Conservation (phyloP, 2,113 vertebrate species). For the Delphinus delphis region DNA sequence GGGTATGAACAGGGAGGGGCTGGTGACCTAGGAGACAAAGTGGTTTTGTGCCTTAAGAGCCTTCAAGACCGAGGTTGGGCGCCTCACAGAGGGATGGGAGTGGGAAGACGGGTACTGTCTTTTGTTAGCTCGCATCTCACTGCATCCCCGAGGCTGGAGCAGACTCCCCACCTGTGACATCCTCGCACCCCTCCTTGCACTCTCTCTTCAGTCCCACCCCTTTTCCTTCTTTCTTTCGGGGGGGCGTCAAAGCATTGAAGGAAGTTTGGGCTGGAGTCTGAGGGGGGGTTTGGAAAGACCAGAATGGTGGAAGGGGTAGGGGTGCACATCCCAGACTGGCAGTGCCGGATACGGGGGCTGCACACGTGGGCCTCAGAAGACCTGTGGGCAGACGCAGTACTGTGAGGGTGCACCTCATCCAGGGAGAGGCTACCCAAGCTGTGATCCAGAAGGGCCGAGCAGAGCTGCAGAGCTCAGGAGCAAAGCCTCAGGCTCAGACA, state of each 20-base stretch:
- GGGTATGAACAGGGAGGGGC: background rate
- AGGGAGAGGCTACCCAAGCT: background rate
- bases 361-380: fast-evolving
- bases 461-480: background rate
- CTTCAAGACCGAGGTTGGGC: too few species aligned
- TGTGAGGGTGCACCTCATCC: fast-evolving
- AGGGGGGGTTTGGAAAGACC: background rate
- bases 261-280: background rate
- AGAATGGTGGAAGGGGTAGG: background rate
- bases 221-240: background rate
- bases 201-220: background rate
- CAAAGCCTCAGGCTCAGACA: background rate
- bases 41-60: fast-evolving
- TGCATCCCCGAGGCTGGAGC: background rate
- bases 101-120: fast-evolving
- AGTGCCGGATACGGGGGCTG: fast-evolving
- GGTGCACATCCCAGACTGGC: fast-evolving
- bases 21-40: background rate
- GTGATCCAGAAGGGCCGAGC: background rate
- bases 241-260: background rate
- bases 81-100: fast-evolving
- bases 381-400: fast-evolving
- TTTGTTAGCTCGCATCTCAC: fast-evolving
- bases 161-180: too few species aligned
- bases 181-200: background rate